These are phyloP conservation scores for Catostylus mosaicus DNA, from an alignment of 30 jellyfish, hydroid and myxozoan species.

Conservation along the genomic window DNA sequence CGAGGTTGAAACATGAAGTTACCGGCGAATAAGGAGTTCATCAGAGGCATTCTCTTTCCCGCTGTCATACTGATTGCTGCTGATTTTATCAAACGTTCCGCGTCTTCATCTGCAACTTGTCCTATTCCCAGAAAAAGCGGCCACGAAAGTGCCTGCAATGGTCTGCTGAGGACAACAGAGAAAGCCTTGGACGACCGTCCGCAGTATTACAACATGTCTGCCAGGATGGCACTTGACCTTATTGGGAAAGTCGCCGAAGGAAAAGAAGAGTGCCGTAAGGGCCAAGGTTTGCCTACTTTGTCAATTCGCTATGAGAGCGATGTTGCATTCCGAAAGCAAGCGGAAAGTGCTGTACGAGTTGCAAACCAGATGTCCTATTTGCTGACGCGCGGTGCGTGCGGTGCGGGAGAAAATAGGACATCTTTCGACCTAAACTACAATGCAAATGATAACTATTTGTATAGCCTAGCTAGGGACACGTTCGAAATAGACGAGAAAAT, in stretches of 20 bases:
- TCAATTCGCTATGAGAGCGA: slow-evolving; percentile 57
- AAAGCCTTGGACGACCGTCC: slow-evolving; percentile 21
- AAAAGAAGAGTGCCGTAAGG: slow-evolving; percentile 12
- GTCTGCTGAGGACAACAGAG: background rate
- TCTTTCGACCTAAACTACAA: background rate
- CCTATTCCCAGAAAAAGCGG: background rate
- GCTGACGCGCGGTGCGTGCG: slow-evolving; percentile 62
- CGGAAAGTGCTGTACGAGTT: slow-evolving; percentile 58
- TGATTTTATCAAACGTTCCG: background rate
- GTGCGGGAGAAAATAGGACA: slow-evolving; percentile 21
- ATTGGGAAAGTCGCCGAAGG: background rate
- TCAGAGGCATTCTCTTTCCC: background rate
- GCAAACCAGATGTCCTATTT: slow-evolving; percentile 62
- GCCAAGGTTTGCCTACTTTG: slow-evolving; percentile 6
- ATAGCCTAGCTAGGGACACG: slow-evolving; percentile 20
- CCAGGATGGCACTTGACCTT: slow-evolving; percentile 32
- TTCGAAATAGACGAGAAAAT: slow-evolving; percentile 11
- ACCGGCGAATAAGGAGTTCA: background rate
- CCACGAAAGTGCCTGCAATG: slow-evolving; percentile 11
- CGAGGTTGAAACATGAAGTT: background rate
- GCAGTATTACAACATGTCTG: slow-evolving; percentile 53
- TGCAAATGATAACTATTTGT: slow-evolving; percentile 5
- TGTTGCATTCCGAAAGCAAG: slow-evolving; percentile 39
- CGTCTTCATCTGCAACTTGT: background rate
- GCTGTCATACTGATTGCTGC: background rate